Evolutionary conservation across 2,113 vertebrate species (phyloP), one percentile per base, ranked within the genome.

Genomic region (Hepsetus odoe): DNA sequence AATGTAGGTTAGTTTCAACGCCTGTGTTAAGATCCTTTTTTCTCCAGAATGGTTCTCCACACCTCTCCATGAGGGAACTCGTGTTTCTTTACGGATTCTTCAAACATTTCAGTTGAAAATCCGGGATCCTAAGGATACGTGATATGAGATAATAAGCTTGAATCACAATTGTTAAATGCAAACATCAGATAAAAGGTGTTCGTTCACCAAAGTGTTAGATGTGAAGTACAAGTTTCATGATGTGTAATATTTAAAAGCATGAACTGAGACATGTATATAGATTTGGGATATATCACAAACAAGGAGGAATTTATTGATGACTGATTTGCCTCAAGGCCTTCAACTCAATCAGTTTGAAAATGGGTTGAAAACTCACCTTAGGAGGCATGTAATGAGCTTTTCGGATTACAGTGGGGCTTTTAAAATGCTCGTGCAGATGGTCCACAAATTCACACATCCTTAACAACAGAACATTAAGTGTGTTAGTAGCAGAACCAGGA

Each of bases 401-500:
- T 18, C 28, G 81, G 85, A 96, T 94, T 30, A 87, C 49, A 32
- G 93, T 92, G 0, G 95, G 95, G 71, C 91, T 90, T 80, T 70
- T 89, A 81, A 96, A 96, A 74, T 96, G 96, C 72, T 96, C 92
- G 0, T 96, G 95, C 7, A 96, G 90, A 69, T 96, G 94, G 70
- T 95, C 92, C 1, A 95, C 94, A 33, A 93, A 95, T 66, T 96
- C 95, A 64, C 95, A 96, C 93, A 96, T 94, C 85, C 96, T 96
- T 66, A n/a, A 1, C 77, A 14, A 80, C 2, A 64, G 70, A 61
- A 74, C 0, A 79, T 1, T 38, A 38, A 16, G 7, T 38, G 14
- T 5, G 6, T 28, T 16, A 38, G 58, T 58, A 58, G 53, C 8
- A 11, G 5, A 1, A 53, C 20, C 22, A 20, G 42, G 12, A 6